Conservation (phyloP, 2,888 invertebrate genomes). For the Lasioglossum villosulum region DNA sequence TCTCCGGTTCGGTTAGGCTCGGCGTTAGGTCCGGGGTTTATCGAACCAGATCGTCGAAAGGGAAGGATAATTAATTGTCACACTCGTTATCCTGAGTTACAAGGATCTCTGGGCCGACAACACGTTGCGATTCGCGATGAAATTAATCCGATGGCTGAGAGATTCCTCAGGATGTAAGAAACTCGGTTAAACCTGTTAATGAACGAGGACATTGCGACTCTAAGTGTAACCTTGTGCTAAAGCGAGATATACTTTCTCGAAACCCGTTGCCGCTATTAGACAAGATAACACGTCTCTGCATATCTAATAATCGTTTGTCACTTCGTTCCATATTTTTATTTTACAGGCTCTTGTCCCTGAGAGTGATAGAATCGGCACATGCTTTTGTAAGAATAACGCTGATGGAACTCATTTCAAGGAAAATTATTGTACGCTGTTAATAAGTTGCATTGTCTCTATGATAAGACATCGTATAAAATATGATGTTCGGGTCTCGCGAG, state of each 20-base stretch:
- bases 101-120: neutral
- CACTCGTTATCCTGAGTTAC: conserved; percentile 24
- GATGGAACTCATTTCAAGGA: neutral
- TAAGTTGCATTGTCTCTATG: neutral
- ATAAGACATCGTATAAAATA: no score
- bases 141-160: neutral
- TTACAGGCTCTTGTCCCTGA: neutral
- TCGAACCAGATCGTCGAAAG: conserved; percentile 26
- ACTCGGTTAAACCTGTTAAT: neutral
- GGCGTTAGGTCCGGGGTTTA: conserved; percentile 16
- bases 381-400: neutral
- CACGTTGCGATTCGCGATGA: neutral
- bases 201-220: neutral
- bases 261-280: neutral
- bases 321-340: neutral
- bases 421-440: no score
- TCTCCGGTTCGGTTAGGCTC: conserved; percentile 9
- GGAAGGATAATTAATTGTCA: conserved; percentile 40
- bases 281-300: neutral
- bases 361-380: neutral
- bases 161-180: neutral
- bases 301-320: neutral
- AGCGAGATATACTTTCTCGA: neutral
- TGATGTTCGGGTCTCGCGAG: no score
- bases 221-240: neutral